Base-by-base conservation (phyloP, 64 coral and sea anemone species). In the Cladopsammia gracilis region DNA sequence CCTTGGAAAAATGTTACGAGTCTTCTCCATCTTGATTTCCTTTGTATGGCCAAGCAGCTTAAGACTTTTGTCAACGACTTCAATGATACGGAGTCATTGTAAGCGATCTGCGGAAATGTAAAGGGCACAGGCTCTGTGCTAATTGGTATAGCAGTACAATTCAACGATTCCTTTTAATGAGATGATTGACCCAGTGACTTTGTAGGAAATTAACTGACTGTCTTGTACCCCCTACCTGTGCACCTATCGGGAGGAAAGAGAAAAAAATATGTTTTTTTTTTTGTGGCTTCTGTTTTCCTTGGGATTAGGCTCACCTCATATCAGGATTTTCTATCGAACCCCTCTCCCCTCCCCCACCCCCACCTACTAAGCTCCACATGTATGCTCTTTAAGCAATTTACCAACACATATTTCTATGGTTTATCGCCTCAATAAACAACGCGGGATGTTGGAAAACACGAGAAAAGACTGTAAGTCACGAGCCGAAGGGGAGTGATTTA, bases 11-110 rank as follows among this genome's bases (percentile, higher is more conserved):
- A 16, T 23, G 56, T 44, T 48, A 12, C 6, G 10, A 25, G 1
- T 34, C 15, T 26, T 15, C 3, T 80, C 54, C 77, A 80, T 80
- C 77, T 80, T 80, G 8, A 43, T 62, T 78, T 78, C 6, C 34
- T 34, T 34, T 34, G 34, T 68, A 25, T 70, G 67, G 25, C 67
- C 67, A 26, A 7, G 67, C 67, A 64, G 13, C 19, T 64, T 5
- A 4, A 25, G 22, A 24, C 67, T 70, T 70, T 70, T 23, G 5
- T 70, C 8, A 70, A 43, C 67, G 67, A 25, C 67, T 73, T 73
- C 71, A 73, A 47, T 6, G 24, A 34, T 19, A 47, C 43, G 12
- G 11, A 24, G 19, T 73, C 71, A 73, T 73, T 12, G 69, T 72
- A 42, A 43, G 25, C 10, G 69, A 45, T 77, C 52, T 78, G 22